These are phyloP conservation scores for Syngnathus scovelli DNA, from an alignment of 2,113 vertebrate species.

Conservation along the genomic window DNA sequence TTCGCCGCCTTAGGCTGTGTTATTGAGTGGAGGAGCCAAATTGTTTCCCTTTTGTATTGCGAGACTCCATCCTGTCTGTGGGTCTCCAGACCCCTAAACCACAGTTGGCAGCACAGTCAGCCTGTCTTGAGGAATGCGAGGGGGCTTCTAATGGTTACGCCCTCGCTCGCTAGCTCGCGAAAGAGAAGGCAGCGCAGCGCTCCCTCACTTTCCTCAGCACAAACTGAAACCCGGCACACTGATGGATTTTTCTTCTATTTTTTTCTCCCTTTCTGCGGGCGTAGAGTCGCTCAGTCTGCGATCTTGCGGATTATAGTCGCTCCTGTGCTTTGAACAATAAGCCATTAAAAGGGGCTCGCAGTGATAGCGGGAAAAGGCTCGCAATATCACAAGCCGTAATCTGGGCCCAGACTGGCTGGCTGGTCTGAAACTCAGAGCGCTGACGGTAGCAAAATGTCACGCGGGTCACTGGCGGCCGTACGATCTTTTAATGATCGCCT, in stretches of 20 bases:
- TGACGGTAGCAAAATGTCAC: constrained; percentile 39
- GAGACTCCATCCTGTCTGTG: constrained; percentile 79
- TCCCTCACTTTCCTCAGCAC: constrained; percentile 36
- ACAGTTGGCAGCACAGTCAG: constrained; percentile 71
- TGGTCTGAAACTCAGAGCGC: constrained; percentile 45
- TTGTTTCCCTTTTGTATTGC: constrained; percentile 76
- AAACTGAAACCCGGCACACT: constrained; percentile 36
- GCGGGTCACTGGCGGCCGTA: constrained; percentile 19
- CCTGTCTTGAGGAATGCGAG: constrained; percentile 67
- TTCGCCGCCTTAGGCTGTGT: constrained; percentile 60
- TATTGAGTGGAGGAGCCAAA: constrained; percentile 71
- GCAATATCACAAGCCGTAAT: constrained; percentile 49
- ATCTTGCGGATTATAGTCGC: constrained; percentile 33
- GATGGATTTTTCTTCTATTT: constrained; percentile 4
- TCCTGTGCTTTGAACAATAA: constrained; percentile 53
- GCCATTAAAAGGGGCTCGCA: constrained; percentile 44
- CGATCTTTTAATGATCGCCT: constrained; percentile 16
- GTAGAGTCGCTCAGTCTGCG: constrained; percentile 44
- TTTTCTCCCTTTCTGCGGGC: constrained; percentile 2
- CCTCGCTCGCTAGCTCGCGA: constrained; percentile 54
- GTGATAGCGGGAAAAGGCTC: constrained; percentile 45
- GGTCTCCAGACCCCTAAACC: constrained; percentile 75
- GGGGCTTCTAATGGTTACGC: constrained; percentile 68
- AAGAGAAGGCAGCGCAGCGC: constrained; percentile 39
- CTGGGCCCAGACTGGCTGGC: constrained; percentile 45